Base-by-base conservation (phyloP, 2,888 invertebrate genomes). In the Gortyna flavago region DNA sequence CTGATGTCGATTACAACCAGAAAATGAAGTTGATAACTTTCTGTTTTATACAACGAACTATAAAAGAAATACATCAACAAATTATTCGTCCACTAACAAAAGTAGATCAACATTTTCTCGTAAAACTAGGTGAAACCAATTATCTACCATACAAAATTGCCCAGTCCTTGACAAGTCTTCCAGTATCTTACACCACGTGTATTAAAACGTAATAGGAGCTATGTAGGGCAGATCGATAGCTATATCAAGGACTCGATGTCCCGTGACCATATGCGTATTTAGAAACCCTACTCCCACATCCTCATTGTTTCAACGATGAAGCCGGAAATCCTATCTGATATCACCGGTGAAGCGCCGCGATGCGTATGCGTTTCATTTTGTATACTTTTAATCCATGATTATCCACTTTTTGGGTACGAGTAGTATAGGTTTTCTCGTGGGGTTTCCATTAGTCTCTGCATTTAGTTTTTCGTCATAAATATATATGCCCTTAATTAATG, bases 221-320 rank as follows among this genome's bases (percentile, higher is more conserved):
- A 73, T 73, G 84, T 84, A 80, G 80, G 77, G 13, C 84, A 77
- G 71, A 77, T 84, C 83, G 69, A 84, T 84, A 74, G 29, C 57
- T 48, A 74, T 48, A 74, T 84, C 64, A 74, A 68, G 68, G 76
- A 73, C 61, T 21, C 71, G 21, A 44, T 72, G 72, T 75, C 62
- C 83, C 64, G 74, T 74, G 70, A 61, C 64, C 29, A 44, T 54
- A 25, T 11, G 62, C 71, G 74, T 51, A 51, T 61, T 83, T 68
- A 71, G 72, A 71, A 74, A 75, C 61, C 32, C 35, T 48, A 68
- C 48, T 73, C 29, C 18, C 21, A 11, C 25, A 16, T n/a, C 25
- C 38, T 59, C 18, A 68, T 69, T 29, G 38, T 16, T n/a, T 38
- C 7, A 51, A 25, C 13, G 32, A 51, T 8, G 25, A 35, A 59